A percentile compares a stretch with the other conserved stretches of the same genome.
phyloP scores from a whole-genome alignment of 2,888 invertebrate species.

The Aromia moschata region DNA sequence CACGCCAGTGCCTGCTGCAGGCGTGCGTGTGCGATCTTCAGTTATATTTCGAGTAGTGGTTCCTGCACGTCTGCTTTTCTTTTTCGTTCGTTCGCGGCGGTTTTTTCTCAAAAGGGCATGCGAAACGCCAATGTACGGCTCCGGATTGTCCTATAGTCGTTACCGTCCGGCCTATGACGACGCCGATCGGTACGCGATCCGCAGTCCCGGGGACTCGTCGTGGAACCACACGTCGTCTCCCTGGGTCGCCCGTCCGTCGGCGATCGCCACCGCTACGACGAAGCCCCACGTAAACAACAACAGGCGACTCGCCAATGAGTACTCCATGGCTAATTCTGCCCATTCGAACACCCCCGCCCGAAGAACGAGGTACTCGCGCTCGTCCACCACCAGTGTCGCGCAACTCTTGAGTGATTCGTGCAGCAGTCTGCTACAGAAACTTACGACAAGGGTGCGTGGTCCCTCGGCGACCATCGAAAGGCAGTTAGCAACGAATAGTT shows the following conservation, averaged over 20 bases:
- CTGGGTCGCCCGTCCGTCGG: slow-evolving; percentile 33
- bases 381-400: slow-evolving; percentile 83
- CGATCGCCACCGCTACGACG: slow-evolving; percentile 35
- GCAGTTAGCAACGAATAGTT: slow-evolving; percentile 41
- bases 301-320: slow-evolving; percentile 42
- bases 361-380: slow-evolving; percentile 77
- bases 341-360: slow-evolving; percentile 58
- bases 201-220: slow-evolving; percentile 39
- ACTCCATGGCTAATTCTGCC: slow-evolving; percentile 45
- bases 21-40: slow-evolving; percentile 34
- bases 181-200: slow-evolving; percentile 38
- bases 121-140: slow-evolving; percentile 50
- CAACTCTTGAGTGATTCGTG: slow-evolving; percentile 88
- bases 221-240: slow-evolving; percentile 42
- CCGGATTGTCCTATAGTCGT: slow-evolving; percentile 56
- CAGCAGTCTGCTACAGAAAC: slow-evolving; percentile 82
- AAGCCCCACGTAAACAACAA: slow-evolving; percentile 37
- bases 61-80: slow-evolving; percentile 44
- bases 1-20: slow-evolving; percentile 39
- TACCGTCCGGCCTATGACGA: slow-evolving; percentile 57
- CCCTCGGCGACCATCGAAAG: slow-evolving; percentile 70
- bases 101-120: slow-evolving; percentile 25
- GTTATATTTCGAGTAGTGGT: slow-evolving; percentile 52
- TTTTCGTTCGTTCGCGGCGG: slow-evolving; percentile 3
- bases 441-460: slow-evolving; percentile 78